Percentiles rank a stretch among this genome's conserved stretches.
These are phyloP conservation scores for Pristionchus japonicus DNA, from an alignment of 2,888 invertebrate genomes.

Conservation along the genomic window DNA sequence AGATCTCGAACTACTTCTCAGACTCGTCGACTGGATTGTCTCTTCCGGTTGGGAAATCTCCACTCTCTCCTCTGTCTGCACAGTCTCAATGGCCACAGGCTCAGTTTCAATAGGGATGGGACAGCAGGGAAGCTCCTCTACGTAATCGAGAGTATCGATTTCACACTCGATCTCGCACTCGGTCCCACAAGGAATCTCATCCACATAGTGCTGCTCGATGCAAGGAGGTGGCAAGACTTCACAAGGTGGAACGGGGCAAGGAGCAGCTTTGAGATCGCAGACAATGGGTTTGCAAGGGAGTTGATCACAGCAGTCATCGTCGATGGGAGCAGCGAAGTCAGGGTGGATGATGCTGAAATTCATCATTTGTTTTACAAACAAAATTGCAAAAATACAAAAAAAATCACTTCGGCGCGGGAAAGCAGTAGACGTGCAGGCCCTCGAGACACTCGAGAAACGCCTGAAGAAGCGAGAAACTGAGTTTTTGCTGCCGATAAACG, in stretches of 20 bases:
- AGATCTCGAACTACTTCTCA: not conserved
- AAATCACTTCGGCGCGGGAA: not conserved
- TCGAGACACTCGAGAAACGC: constrained; percentile 15
- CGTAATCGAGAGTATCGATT: not conserved
- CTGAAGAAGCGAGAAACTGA: not conserved
- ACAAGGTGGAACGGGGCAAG: not conserved
- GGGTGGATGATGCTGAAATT: not conserved
- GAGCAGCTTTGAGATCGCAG: not conserved
- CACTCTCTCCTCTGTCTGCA: not conserved
- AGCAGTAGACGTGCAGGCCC: not conserved
- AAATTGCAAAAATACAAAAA: not conserved
- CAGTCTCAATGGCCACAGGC: not conserved
- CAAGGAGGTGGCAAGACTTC: not conserved
- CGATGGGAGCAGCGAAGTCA: not conserved
- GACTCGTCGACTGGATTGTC: not conserved
- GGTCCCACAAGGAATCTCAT: not conserved
- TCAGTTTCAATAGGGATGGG: not conserved
- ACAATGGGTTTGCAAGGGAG: not conserved
- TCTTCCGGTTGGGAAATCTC: not conserved
- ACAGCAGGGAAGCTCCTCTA: not conserved
- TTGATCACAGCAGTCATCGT: not conserved
- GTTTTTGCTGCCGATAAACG: not conserved
- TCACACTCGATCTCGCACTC: no score
- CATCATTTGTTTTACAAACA: not conserved
- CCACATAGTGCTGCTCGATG: not conserved